Percentiles rank a stretch among this genome's conserved stretches.
Evolutionary conservation across 2,113 vertebrate species (phyloP).

Genomic region (Eidolon helvum): DNA sequence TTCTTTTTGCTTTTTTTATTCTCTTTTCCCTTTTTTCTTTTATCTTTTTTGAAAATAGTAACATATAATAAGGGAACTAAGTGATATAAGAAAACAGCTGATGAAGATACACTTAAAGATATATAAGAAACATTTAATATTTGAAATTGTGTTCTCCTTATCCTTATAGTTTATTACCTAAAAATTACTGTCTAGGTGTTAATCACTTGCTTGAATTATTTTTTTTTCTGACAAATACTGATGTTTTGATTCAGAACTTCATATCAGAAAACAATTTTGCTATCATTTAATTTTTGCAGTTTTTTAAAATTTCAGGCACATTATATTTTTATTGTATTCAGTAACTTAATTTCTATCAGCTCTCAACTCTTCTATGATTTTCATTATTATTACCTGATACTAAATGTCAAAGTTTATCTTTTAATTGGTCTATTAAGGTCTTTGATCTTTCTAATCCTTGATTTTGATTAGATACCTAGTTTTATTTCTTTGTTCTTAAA

Average conservation of each 20-base stretch:
- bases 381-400: not conserved
- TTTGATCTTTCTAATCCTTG: not conserved
- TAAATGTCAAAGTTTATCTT: not conserved
- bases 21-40: not conserved
- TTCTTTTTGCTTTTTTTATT: not conserved
- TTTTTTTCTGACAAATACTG: not conserved
- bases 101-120: not conserved
- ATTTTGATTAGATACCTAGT: not conserved
- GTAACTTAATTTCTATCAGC: not conserved
- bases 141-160: not conserved
- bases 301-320: not conserved
- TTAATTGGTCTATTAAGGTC: not conserved
- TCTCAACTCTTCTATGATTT: not conserved
- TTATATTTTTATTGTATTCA: not conserved
- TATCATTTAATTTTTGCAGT: not conserved
- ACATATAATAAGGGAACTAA: not conserved
- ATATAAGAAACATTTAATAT: not conserved
- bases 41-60: not conserved
- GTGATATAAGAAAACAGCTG: not conserved
- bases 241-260: not conserved
- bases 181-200: not conserved
- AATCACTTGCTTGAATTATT: not conserved
- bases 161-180: not conserved
- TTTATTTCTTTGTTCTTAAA: not conserved
- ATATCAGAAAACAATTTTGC: not conserved